Conservation (phyloP, 1,140 invertebrate genomes). For the Armadillidium nasatum region DNA sequence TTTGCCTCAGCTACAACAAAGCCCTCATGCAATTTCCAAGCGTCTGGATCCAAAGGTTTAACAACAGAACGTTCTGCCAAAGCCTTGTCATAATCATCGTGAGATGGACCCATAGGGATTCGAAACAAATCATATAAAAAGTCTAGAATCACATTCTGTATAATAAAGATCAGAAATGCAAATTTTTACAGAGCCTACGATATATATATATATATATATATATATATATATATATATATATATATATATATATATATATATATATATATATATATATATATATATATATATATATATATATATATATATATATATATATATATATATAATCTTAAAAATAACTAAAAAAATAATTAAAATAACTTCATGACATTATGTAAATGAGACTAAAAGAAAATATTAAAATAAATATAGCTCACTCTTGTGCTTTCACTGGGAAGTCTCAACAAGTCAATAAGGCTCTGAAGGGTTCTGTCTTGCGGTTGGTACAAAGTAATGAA, state of each 20-base stretch:
- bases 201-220: too few species aligned
- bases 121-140: constrained; percentile 83
- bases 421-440: not conserved
- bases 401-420: not conserved
- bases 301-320: too few species aligned
- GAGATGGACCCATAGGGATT: constrained; percentile 62
- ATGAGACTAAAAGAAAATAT: too few species aligned
- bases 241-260: too few species aligned
- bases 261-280: too few species aligned
- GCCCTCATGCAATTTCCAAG: constrained; percentile 82
- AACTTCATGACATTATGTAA: too few species aligned
- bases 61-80: constrained; percentile 68
- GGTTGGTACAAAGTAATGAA: constrained; percentile 74
- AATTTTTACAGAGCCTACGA: too few species aligned
- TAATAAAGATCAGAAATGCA: too few species aligned
- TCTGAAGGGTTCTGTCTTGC: constrained; percentile 61
- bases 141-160: constrained; percentile 81
- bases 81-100: constrained; percentile 81
- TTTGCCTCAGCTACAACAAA: constrained; percentile 86
- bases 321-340: too few species aligned
- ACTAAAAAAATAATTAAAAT: too few species aligned
- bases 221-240: too few species aligned
- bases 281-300: too few species aligned
- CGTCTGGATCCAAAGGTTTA: constrained; percentile 56
- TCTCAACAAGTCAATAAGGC: constrained; percentile 72